Base-by-base conservation (phyloP, 2,888 invertebrate species). In the Habroteleia sp. region DNA sequence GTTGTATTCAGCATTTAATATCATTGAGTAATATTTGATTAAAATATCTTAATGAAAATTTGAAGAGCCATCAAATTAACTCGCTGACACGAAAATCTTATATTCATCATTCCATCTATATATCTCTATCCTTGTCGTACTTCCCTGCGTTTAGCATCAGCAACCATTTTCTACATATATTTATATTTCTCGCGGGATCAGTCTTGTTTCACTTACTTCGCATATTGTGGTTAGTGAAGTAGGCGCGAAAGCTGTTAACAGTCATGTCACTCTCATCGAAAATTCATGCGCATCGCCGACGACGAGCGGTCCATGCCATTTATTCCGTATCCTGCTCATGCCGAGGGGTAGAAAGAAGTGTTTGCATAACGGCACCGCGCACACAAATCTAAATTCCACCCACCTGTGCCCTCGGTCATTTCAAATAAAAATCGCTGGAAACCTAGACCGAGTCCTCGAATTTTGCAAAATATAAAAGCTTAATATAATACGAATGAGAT, bases 211-310 rank as follows among this genome's bases (percentile, higher is more conserved):
- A 50, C 39, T 48, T 41, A 62, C 10, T 31, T 31, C 4, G 41
- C n/a, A 37, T 20, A 31, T 69, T 42, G 50, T 33, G 42, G 54
- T 69, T 48, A 54, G 29, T 35, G 27, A 13, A 25, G 29, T 37
- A 44, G 41, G 60, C 27, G 69, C 44, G 54, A 62, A 71, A 71
- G 71, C 60, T 62, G 71, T 71, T 71, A 62, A 62, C 62, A 44
- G 71, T 54, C 62, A 62, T 39, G 71, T 54, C 52, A 50, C 44
- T 42, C 60, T 60, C 69, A 54, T 71, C 25, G 46, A 62, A 71
- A 71, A 71, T 71, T 71, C 54, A 62, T 71, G 69, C 60, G 29
- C 69, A 33, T 23, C 44, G 37, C n/a, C 37, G 60, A 29, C 56
- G 39, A 37, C 58, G 58, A n/a, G 35, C 31, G 42, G 33, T 35